Conservation (phyloP, 2,888 invertebrate species). For the Mesopsocus fuscifrons region DNA sequence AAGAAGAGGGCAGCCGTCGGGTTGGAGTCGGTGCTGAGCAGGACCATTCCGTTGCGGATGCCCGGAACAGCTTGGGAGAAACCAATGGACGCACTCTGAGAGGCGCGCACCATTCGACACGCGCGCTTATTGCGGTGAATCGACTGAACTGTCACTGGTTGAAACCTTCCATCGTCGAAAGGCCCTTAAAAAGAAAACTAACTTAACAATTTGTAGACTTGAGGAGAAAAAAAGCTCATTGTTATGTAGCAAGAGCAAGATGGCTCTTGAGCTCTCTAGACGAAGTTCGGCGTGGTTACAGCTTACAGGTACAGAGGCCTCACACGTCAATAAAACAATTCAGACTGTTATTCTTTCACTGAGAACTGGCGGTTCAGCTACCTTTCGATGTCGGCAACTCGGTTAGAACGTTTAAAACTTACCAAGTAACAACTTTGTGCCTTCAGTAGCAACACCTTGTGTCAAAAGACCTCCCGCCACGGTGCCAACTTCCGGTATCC, state of each 20-base stretch:
- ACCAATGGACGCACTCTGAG: conserved; percentile 74
- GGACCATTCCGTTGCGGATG: conserved; percentile 68
- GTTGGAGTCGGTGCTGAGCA: conserved; percentile 35
- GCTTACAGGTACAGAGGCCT: too few relatives aligned
- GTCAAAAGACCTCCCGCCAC: conserved; percentile 71
- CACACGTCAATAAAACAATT: too few relatives aligned
- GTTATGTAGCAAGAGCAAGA: conserved; percentile 7
- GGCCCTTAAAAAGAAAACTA: conserved; percentile 34
- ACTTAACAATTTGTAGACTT: neutral
- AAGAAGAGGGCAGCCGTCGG: conserved; percentile 32
- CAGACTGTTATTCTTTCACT: too few relatives aligned
- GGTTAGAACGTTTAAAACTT: too few relatives aligned
- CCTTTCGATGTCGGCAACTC: too few relatives aligned
- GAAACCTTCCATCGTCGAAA: conserved; percentile 57
- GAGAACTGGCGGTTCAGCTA: too few relatives aligned
- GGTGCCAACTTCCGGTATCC: conserved; percentile 62
- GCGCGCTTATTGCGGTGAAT: conserved; percentile 86
- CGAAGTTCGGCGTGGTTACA: too few relatives aligned
- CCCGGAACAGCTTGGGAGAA: conserved; percentile 33
- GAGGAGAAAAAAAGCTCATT: neutral
- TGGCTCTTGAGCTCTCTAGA: neutral
- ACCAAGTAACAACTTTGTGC: conserved; percentile 55
- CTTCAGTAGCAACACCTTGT: conserved; percentile 71
- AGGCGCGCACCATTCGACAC: conserved; percentile 69
- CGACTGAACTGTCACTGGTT: conserved; percentile 55